Percentiles rank a stretch among this genome's conserved stretches.
Evolutionary conservation across 2,113 vertebrate species (phyloP).

Genomic region (Semnornis frantzii): DNA sequence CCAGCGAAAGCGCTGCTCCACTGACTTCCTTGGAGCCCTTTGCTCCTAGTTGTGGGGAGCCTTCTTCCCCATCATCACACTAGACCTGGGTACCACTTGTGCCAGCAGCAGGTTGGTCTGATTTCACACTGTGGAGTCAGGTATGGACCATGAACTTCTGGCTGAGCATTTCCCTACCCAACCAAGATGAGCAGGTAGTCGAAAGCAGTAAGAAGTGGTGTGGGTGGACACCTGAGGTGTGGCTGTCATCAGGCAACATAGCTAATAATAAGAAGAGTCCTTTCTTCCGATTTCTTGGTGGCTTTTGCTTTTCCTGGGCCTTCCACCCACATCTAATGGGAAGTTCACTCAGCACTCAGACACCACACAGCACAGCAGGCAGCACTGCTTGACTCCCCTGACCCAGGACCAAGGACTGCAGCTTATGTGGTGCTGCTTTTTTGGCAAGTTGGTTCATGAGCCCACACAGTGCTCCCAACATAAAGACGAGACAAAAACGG

Average conservation of each 20-base stretch:
- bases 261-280: background rate
- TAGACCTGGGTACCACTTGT: background rate
- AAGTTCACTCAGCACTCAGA: rapidly evolving
- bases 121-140: background rate
- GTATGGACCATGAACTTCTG: background rate
- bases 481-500: background rate
- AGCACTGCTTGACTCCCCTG: background rate
- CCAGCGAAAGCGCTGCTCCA: background rate
- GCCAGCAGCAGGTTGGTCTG: background rate
- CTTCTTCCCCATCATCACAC: background rate
- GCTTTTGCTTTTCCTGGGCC: background rate
- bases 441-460: background rate
- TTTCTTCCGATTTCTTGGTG: background rate
- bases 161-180: background rate
- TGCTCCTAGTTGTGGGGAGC: background rate
- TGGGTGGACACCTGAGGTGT: background rate
- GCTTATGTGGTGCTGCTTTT: background rate
- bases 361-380: background rate
- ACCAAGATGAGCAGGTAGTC: background rate
- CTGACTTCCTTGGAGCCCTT: background rate
- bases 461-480: background rate
- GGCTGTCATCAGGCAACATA: background rate
- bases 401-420: background rate
- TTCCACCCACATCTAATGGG: background rate
- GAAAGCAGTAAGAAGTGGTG: background rate